These are phyloP conservation scores for Thaumatotibia leucotreta DNA, from an alignment of 1,140 invertebrate genomes.

Conservation along the genomic window DNA sequence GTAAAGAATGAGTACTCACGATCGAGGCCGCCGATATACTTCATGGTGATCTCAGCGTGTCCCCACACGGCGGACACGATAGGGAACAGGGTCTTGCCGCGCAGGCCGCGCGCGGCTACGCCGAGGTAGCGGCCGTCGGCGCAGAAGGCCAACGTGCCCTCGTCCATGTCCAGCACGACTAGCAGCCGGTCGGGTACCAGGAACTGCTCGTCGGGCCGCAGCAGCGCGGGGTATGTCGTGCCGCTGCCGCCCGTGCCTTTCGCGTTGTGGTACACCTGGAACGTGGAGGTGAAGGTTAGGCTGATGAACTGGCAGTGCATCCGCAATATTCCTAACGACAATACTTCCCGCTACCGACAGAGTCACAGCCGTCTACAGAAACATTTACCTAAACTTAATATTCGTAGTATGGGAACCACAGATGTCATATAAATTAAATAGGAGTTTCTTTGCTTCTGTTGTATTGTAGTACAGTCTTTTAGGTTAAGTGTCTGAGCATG, in stretches of 20 bases:
- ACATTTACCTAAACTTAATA: too few relatives aligned
- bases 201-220: constrained; percentile 97
- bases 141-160: constrained; percentile 98
- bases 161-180: constrained; percentile 99
- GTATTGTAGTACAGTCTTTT: too few relatives aligned
- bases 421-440: too few relatives aligned
- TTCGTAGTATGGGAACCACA: too few relatives aligned
- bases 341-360: too few relatives aligned
- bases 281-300: not conserved
- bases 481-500: too few relatives aligned
- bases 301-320: too few relatives aligned
- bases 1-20: constrained; percentile 85
- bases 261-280: constrained; percentile 68
- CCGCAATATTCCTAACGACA: too few relatives aligned
- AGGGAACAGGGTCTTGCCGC: constrained; percentile 98
- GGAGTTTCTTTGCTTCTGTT: too few relatives aligned
- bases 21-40: constrained; percentile 98
- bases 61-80: constrained; percentile 99
- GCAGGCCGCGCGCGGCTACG: constrained; percentile 96
- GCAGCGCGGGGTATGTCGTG: constrained; percentile 93
- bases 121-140: constrained; percentile 99
- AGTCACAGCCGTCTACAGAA: too few relatives aligned
- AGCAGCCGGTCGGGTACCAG: constrained; percentile 98
- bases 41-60: constrained; percentile 99
- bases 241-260: constrained; percentile 89